Percentiles rank a stretch among this genome's conserved stretches.
phyloP scores from a whole-genome alignment of 1,140 invertebrate genomes.

The Drosophila azteca region DNA sequence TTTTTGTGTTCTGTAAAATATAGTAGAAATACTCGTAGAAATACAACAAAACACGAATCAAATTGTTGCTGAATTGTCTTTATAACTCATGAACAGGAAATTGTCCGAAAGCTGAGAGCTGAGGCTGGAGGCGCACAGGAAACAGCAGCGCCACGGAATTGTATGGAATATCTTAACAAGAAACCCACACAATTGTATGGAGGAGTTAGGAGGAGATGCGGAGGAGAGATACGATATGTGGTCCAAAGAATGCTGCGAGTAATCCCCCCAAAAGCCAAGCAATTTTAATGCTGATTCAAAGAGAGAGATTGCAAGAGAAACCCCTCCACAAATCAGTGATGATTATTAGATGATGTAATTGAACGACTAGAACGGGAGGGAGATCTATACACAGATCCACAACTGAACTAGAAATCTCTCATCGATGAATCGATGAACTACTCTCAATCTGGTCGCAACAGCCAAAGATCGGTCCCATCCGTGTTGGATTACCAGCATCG shows the following conservation, averaged over 20 bases:
- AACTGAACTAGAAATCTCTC: no score
- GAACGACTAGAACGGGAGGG: not conserved
- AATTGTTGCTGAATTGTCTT: constrained; percentile 15
- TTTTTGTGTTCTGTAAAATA: constrained; percentile 22
- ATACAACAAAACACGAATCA: constrained; percentile 28
- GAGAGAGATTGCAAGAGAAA: no score
- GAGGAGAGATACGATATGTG: constrained; percentile 19
- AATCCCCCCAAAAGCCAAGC: constrained; percentile 8
- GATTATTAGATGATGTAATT: constrained; percentile 29
- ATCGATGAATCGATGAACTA: no score
- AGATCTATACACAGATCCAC: not conserved
- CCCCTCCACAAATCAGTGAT: not conserved
- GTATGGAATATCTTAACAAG: constrained; percentile 14
- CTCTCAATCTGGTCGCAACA: constrained; percentile 2
- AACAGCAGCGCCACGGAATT: constrained; percentile 20
- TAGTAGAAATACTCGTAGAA: constrained; percentile 23
- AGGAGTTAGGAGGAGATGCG: no score
- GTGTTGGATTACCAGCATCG: constrained; percentile 41
- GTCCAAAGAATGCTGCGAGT: constrained; percentile 18
- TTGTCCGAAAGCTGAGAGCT: constrained; percentile 27
- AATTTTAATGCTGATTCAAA: constrained; percentile 6
- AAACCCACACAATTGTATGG: constrained; percentile 42
- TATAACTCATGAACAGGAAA: constrained; percentile 58
- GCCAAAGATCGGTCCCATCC: constrained; percentile 12
- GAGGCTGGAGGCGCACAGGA: constrained; percentile 56